Percentiles rank a stretch among this genome's conserved stretches.
These are phyloP conservation scores for Vollenhovia emeryi DNA, from an alignment of 1,140 invertebrate species.

Conservation along the genomic window DNA sequence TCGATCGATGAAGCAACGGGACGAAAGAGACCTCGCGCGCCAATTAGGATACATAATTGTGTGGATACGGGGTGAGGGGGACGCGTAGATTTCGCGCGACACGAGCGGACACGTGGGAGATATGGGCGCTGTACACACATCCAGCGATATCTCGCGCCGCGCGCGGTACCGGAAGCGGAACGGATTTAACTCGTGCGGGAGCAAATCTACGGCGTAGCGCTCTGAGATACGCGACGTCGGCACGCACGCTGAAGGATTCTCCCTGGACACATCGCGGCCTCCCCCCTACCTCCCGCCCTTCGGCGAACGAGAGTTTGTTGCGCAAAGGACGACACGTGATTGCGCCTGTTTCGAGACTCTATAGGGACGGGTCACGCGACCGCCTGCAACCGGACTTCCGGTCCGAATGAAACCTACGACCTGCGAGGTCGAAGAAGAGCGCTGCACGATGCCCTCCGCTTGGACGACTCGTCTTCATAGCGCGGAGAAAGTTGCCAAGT, in stretches of 20 bases:
- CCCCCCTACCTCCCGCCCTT: neutral
- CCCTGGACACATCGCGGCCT: conserved; percentile 5
- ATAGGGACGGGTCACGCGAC: conserved; percentile 69
- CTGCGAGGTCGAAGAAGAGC: neutral
- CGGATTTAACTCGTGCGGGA: conserved; percentile 67
- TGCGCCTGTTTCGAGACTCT: conserved; percentile 34
- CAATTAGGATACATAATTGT: conserved; percentile 58
- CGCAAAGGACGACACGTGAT: conserved; percentile 55
- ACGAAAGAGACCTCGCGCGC: conserved; percentile 38
- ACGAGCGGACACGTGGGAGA: conserved; percentile 51
- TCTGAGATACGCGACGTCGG: conserved; percentile 71
- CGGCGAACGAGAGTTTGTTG: conserved; percentile 36
- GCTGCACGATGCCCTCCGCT: neutral
- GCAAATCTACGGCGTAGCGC: conserved; percentile 69
- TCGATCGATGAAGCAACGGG: conserved; percentile 31
- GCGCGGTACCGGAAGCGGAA: conserved; percentile 64
- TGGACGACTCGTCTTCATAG: neutral
- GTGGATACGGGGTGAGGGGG: conserved; percentile 10
- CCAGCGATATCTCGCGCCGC: conserved; percentile 60
- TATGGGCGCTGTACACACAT: conserved; percentile 55
- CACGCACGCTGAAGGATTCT: conserved; percentile 67
- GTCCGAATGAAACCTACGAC: conserved; percentile 32
- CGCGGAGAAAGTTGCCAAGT: neutral
- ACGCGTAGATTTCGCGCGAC: conserved; percentile 53
- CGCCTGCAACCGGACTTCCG: conserved; percentile 39